Evolutionary conservation across 2,113 vertebrate species (phyloP).

Genomic region (Hyperopisus bebe): DNA sequence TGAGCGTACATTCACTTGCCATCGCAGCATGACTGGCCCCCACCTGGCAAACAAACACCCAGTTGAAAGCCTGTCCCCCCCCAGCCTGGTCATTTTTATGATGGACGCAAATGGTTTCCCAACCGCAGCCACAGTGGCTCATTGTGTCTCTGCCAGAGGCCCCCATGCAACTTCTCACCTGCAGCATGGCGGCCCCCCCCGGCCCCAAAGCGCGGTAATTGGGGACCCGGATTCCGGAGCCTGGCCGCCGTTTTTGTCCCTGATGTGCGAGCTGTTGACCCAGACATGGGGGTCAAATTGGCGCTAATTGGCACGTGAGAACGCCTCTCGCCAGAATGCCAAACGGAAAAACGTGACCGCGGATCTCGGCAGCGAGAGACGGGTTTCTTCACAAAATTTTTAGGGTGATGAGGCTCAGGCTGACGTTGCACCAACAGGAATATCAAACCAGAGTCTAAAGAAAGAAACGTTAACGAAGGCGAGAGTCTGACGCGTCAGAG

Average conservation of each 20-base stretch:
- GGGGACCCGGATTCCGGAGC: background rate
- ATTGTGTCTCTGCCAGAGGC: conserved; percentile 15
- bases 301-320: background rate
- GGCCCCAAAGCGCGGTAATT: conserved; percentile 14
- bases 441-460: background rate
- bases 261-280: conserved; percentile 9
- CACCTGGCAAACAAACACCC: conserved; percentile 9
- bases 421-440: background rate
- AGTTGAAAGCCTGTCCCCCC: conserved; percentile 3
- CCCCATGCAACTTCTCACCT: conserved; percentile 17
- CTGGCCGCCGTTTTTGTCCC: background rate
- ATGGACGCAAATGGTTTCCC: conserved; percentile 1
- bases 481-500: background rate
- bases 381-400: background rate
- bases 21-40: background rate
- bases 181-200: background rate
- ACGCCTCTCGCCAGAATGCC: background rate
- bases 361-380: background rate
- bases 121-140: background rate
- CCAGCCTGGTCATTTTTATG: conserved; percentile 12
- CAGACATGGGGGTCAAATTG: conserved; percentile 8
- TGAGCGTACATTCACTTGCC: background rate
- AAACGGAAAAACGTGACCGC: background rate
- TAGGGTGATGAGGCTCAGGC: background rate
- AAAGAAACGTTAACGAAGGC: background rate